Evolutionary conservation across 2,888 invertebrate species (phyloP).

Genomic region (Leucoptera coffeella): DNA sequence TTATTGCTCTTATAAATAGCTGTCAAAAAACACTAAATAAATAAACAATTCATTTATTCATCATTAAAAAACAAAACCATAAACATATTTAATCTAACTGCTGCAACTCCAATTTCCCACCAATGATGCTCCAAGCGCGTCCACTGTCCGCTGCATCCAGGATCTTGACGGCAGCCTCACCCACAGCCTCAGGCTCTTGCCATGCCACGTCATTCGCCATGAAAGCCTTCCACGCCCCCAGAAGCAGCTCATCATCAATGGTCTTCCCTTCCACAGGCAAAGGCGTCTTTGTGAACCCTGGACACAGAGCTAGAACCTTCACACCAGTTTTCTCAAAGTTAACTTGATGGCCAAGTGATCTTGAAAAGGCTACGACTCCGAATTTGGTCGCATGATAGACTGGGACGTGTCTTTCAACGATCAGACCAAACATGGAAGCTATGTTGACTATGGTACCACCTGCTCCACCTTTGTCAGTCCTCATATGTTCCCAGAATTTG

Average conservation of each 20-base stretch:
- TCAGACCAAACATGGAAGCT: slow-evolving; percentile 53
- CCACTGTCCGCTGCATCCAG: slow-evolving; percentile 16
- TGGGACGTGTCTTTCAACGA: slow-evolving; percentile 40
- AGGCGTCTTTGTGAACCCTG: slow-evolving; percentile 43
- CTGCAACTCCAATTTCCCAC: slow-evolving; percentile 7
- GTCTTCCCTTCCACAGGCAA: slow-evolving; percentile 7
- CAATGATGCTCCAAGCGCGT: slow-evolving; percentile 26
- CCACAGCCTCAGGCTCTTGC: slow-evolving; percentile 1
- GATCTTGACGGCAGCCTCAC: slow-evolving; percentile 2
- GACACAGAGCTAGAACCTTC: slow-evolving; percentile 41
- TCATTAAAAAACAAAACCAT: too few species aligned
- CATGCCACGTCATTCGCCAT: background rate
- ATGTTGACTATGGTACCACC: slow-evolving; percentile 64
- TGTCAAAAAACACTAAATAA: too few species aligned
- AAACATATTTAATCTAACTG: background rate
- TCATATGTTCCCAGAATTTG: slow-evolving; percentile 54
- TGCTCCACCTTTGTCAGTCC: slow-evolving; percentile 43
- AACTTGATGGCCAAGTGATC: slow-evolving; percentile 30
- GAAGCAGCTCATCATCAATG: slow-evolving; percentile 1
- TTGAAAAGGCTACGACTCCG: slow-evolving; percentile 45
- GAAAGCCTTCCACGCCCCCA: too few species aligned
- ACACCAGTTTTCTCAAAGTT: slow-evolving; percentile 41
- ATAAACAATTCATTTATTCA: too few species aligned
- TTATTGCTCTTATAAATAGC: too few species aligned
- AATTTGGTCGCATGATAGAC: slow-evolving; percentile 57